phyloP scores from a whole-genome alignment of 2,113 vertebrate genomes.

The Laticauda laticaudata region DNA sequence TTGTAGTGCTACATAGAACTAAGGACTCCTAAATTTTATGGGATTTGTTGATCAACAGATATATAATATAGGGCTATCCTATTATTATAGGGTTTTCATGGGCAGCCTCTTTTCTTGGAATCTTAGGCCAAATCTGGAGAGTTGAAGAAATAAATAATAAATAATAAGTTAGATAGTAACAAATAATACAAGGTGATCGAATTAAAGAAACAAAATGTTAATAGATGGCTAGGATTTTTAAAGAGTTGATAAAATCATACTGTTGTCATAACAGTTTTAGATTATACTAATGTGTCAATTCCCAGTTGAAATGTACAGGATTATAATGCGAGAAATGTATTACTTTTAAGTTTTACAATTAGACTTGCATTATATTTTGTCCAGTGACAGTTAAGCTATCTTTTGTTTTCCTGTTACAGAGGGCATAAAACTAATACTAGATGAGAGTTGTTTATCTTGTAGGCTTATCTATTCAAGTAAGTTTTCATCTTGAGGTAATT shows the following conservation, averaged over 20 bases:
- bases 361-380: background rate
- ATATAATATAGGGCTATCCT: background rate
- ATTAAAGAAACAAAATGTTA: slow-evolving; percentile 1
- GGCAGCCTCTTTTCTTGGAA: background rate
- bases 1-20: background rate
- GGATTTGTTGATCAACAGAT: background rate
- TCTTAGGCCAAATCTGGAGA: background rate
- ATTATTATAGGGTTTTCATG: background rate
- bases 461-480: background rate
- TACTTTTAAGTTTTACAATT: background rate
- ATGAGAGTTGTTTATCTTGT: background rate
- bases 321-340: background rate
- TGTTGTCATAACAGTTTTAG: background rate
- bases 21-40: background rate
- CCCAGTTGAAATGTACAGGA: background rate
- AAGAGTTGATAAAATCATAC: slow-evolving; percentile 14
- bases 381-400: background rate
- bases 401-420: background rate
- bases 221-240: slow-evolving; percentile 27
- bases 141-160: background rate
- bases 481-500: background rate
- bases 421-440: background rate
- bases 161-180: background rate
- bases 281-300: background rate
- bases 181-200: slow-evolving; percentile 13